phyloP scores from a whole-genome alignment of 2,113 vertebrate species.

The Dicerorhinus sumatrensis region DNA sequence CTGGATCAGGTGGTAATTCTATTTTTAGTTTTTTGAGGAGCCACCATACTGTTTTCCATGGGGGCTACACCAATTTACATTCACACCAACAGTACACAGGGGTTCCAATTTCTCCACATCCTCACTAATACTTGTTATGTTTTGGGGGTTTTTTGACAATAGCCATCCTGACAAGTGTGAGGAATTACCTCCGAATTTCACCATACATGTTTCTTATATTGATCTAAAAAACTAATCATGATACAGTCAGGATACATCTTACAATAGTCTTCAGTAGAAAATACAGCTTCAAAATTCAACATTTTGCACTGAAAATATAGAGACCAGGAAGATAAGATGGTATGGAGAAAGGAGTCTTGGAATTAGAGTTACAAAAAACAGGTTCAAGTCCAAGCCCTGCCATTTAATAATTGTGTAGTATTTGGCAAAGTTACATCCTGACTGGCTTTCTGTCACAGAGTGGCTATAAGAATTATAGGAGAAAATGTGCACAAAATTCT shows the following conservation, averaged over 20 bases:
- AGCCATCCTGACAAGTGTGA: background rate
- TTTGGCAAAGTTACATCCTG: background rate
- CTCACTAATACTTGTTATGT: background rate
- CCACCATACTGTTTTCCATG: background rate
- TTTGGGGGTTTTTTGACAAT: background rate
- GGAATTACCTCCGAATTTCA: background rate
- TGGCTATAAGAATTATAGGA: background rate
- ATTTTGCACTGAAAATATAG: background rate
- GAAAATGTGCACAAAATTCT: background rate
- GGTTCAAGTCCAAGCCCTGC: background rate
- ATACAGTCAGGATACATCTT: background rate
- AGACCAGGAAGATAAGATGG: background rate
- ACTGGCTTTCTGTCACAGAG: background rate
- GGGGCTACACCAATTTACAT: background rate
- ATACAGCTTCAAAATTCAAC: background rate
- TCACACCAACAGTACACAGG: background rate
- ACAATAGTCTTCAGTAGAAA: background rate
- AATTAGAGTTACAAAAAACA: background rate
- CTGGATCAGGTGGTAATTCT: background rate
- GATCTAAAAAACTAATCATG: background rate
- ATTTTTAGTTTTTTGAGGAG: background rate
- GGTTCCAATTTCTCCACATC: background rate
- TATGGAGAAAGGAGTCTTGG: background rate
- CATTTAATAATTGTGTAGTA: background rate
- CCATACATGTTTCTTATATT: background rate